Base-by-base conservation (phyloP, 2,113 vertebrate genomes). In the Charadrius vociferus region DNA sequence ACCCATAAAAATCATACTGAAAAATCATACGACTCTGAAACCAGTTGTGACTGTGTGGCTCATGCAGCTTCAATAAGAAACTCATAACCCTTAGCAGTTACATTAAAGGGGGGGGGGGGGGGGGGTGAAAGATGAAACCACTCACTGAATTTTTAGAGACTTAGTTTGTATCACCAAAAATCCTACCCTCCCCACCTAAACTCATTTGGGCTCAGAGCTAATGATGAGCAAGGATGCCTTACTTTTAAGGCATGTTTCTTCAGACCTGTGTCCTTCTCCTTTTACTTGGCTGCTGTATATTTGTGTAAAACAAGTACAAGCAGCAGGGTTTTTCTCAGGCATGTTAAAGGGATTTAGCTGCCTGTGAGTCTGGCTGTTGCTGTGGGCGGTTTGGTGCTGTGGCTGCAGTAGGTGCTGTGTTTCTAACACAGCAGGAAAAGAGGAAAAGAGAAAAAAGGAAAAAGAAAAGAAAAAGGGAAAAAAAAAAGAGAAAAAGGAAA, bases 111-210 rank as follows among this genome's bases (percentile, higher is more conserved):
- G 26, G 9, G 13, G 4, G n/a, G 14, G 8, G 16, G 5, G 4
- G 36, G 2, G 10, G 29, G n/a, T n/a, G 75, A 41, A 81, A 43
- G 34, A 75, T 45, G 18, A 85, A 88, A 70, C 13, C 22, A 29
- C 27, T 67, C 2, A 9, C 41, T 81, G 36, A 56, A 17, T 61
- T 61, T 82, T 68, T 62, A 24, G 52, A 41, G 26, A 20, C 6
- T 37, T 32, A 34, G 0, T 37, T 32, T 30, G 0, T 56, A 22
- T 73, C 19, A 15, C 32, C 8, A 17, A 19, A 83, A 55, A 88
- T 90, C 6, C 11, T 73, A 3, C 17, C 24, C 7, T 55, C 2
- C 3, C 12, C 34, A 34, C 17, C 29, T 47, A 36, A 91, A 52
- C 30, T 81, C 12, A n/a, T 37, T 66, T 78, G 37, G 22, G 16